phyloP scores from a whole-genome alignment of 2,113 vertebrate species.

The Neoarius graeffei region DNA sequence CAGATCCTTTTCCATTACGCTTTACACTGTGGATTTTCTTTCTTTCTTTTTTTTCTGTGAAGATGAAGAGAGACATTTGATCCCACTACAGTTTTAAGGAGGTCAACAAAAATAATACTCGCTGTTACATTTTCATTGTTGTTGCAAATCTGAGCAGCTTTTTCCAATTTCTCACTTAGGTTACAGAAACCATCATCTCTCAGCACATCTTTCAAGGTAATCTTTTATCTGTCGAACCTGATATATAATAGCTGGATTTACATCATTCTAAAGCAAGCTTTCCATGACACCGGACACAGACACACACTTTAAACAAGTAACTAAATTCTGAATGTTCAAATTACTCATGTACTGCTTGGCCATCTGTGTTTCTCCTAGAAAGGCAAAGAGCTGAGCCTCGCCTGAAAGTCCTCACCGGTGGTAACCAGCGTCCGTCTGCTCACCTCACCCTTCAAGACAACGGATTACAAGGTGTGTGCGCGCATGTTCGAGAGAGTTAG shows the following conservation, averaged over 20 bases:
- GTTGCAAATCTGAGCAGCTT: conserved; percentile 2
- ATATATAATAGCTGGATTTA: conserved; percentile 10
- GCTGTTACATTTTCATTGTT: not conserved
- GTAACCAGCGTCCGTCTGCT: conserved; percentile 52
- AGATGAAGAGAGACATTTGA: not conserved
- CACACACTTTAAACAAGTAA: not conserved
- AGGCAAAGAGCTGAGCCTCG: conserved; percentile 29
- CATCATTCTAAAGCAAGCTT: not conserved
- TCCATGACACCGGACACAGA: conserved; percentile 3
- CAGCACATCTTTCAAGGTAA: conserved; percentile 64
- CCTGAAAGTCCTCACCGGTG: conserved; percentile 30
- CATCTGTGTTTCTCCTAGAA: conserved; percentile 23
- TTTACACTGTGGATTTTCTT: not conserved
- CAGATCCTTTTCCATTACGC: not conserved
- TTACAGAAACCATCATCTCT: conserved; percentile 63
- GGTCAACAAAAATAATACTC: not conserved
- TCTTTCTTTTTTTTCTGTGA: not conserved
- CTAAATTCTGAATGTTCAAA: not conserved
- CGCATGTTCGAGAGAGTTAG: not conserved
- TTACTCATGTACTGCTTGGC: not conserved
- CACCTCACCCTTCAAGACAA: conserved; percentile 59
- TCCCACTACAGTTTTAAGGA: not conserved
- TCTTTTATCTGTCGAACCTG: conserved; percentile 14
- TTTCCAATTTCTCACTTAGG: conserved; percentile 55
- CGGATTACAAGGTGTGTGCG: conserved; percentile 48